Percentiles rank a stretch among this genome's conserved stretches.
Evolutionary conservation across 2,113 vertebrate species (phyloP).

Genomic region (Heptranchias perlo): DNA sequence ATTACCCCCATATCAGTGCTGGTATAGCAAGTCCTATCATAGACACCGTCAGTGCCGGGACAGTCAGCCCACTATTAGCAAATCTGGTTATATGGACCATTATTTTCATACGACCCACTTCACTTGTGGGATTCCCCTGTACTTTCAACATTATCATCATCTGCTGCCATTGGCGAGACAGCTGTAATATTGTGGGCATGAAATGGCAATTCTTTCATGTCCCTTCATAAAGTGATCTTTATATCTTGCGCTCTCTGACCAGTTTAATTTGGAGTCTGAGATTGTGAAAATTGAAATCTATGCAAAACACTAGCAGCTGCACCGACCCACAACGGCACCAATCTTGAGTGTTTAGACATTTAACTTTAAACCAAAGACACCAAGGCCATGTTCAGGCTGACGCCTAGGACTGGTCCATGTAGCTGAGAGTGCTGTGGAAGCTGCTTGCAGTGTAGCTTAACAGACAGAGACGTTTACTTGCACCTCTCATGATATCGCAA

Average conservation of each 20-base stretch:
- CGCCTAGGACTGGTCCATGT: neutral
- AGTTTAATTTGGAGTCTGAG: constrained; percentile 15
- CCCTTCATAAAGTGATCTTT: neutral
- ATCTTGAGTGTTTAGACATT: constrained; percentile 17
- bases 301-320: neutral
- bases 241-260: neutral
- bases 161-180: neutral
- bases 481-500: neutral
- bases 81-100: neutral
- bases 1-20: neutral
- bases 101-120: neutral
- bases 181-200: neutral
- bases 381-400: neutral
- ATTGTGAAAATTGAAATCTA: constrained; percentile 26
- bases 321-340: neutral
- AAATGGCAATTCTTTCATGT: neutral
- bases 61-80: neutral
- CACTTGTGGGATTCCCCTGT: neutral
- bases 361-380: constrained; percentile 4
- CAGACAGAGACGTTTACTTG: neutral
- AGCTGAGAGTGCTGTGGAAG: neutral
- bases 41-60: neutral
- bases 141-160: neutral
- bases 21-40: neutral
- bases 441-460: neutral